A percentile compares a stretch with the other conserved stretches of the same genome.
Conservation (phyloP, 2,113 vertebrate species). For the Larimichthys crocea region DNA sequence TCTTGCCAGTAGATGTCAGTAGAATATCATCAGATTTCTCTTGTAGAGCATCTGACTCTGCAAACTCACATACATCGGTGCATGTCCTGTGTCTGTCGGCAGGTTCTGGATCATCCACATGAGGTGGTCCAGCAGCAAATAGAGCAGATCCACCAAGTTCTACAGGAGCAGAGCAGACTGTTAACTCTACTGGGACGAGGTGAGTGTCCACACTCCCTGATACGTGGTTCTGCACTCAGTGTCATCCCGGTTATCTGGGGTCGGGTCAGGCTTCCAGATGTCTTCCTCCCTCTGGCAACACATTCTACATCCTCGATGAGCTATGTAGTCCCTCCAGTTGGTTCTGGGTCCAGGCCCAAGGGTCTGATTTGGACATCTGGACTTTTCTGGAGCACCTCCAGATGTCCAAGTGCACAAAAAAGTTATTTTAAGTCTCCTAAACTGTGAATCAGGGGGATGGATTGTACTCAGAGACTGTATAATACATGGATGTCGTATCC, state of each 20-base stretch:
- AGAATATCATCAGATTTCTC: not conserved
- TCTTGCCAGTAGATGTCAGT: not conserved
- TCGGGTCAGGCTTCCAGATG: no score
- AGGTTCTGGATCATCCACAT: slow-evolving; percentile 10
- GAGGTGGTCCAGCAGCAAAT: slow-evolving; percentile 62
- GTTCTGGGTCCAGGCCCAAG: no score
- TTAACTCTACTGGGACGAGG: slow-evolving; percentile 67
- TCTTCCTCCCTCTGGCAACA: no score
- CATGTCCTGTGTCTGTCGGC: not conserved
- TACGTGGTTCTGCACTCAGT: no score
- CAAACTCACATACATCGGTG: not conserved
- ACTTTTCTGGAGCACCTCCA: not conserved
- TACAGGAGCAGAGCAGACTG: slow-evolving; percentile 76
- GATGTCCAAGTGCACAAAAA: not conserved
- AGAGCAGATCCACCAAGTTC: slow-evolving; percentile 72
- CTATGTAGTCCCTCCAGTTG: no score
- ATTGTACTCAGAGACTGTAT: no score
- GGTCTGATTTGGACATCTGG: not conserved
- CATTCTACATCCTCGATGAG: no score
- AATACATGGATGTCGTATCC: no score
- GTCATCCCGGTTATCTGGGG: no score
- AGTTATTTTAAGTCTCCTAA: no score
- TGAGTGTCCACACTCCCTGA: slow-evolving; percentile 26
- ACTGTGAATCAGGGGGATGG: no score
- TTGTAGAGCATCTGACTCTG: not conserved